Percentiles rank a stretch among this genome's conserved stretches.
phyloP scores from a whole-genome alignment of 2,113 vertebrate species.

The Sphaerodactylus townsendi region DNA sequence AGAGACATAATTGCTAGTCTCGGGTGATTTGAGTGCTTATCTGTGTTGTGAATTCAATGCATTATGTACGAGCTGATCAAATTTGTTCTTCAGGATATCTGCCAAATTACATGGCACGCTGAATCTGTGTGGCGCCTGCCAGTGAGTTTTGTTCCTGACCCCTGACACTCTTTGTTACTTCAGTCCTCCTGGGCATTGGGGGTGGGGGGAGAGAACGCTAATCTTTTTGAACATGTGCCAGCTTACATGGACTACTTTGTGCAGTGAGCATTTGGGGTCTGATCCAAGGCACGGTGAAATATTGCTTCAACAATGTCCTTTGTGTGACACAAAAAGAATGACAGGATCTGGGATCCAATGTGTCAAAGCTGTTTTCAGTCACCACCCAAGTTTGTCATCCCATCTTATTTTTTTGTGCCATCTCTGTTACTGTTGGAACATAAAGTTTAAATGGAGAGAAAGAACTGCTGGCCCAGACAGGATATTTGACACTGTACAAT shows the following conservation, averaged over 20 bases:
- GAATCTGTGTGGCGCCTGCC: not conserved
- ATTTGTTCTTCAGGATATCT: not conserved
- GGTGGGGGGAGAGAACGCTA: not conserved
- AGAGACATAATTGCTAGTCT: not conserved
- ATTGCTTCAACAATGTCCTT: not conserved
- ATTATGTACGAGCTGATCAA: not conserved
- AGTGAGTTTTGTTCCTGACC: not conserved
- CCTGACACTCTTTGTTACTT: conserved; percentile 14
- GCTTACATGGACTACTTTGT: not conserved
- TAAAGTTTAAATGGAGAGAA: not conserved
- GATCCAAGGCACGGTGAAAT: not conserved
- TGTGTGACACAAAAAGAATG: not conserved
- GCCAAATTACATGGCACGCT: conserved; percentile 7
- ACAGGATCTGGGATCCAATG: not conserved
- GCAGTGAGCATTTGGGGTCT: not conserved
- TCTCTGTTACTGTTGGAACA: not conserved
- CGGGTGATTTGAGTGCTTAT: not conserved
- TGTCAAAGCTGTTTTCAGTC: not conserved
- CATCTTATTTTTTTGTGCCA: not conserved
- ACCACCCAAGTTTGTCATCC: not conserved
- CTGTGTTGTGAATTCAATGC: not conserved
- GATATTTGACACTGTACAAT: not conserved
- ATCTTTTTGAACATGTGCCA: not conserved
- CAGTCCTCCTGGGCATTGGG: not conserved
- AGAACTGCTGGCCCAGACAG: not conserved